Conservation (phyloP, 2,797 vertebrate genomes). For the Holocentrus rufus region DNA sequence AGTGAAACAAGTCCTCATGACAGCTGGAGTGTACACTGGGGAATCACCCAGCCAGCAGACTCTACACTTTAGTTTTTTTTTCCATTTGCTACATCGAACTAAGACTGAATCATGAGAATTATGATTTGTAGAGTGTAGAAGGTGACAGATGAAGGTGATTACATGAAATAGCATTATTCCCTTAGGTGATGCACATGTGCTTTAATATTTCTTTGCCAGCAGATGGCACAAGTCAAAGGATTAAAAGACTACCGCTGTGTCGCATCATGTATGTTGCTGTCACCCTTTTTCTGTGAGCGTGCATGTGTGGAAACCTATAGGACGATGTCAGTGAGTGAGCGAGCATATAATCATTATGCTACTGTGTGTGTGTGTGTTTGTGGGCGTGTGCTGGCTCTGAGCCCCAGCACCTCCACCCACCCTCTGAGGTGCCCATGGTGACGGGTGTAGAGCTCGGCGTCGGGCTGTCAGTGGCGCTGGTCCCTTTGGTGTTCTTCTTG, state of each 20-base stretch:
- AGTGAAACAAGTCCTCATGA: constrained; percentile 59
- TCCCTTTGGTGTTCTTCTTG: constrained; percentile 84
- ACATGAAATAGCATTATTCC: constrained; percentile 33
- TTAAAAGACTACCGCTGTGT: no score
- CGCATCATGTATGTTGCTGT: background rate
- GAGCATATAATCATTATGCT: background rate
- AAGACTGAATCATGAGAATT: constrained; percentile 26
- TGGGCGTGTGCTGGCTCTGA: constrained; percentile 6
- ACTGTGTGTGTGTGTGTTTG: constrained; percentile 1
- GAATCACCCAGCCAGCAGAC: constrained; percentile 58
- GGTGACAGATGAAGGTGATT: constrained; percentile 23
- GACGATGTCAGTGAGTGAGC: background rate
- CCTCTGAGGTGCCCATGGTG: constrained; percentile 79
- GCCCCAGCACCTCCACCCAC: constrained; percentile 72
- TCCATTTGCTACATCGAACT: constrained; percentile 24
- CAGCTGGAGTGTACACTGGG: constrained; percentile 59
- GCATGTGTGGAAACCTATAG: background rate
- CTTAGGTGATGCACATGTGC: background rate
- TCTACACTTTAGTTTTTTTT: constrained; percentile 20
- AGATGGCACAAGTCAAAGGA: constrained; percentile 43
- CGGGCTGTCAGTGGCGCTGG: constrained; percentile 78
- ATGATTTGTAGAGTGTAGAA: background rate
- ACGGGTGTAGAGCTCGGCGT: constrained; percentile 80
- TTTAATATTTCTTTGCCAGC: constrained; percentile 28
- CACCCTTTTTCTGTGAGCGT: constrained; percentile 12